Evolutionary conservation across 1,140 invertebrate species (phyloP).

Genomic region (Mactra quadrangularis): DNA sequence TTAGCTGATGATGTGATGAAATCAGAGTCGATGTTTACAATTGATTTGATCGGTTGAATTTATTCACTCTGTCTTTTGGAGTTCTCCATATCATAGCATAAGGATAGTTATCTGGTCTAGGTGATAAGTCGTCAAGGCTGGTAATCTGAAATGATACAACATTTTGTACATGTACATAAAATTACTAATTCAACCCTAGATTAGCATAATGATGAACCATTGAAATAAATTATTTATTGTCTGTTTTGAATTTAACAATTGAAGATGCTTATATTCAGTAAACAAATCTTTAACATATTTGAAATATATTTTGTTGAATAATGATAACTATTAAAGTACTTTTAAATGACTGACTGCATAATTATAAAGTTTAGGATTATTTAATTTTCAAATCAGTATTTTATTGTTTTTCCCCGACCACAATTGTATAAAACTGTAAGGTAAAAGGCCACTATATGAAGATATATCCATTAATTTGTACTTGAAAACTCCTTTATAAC

Average conservation of each 20-base stretch:
- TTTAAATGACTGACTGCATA: too few relatives aligned
- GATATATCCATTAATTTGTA: too few relatives aligned
- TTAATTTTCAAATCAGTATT: too few relatives aligned
- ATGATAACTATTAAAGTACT: neutral
- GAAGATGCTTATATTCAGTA: neutral
- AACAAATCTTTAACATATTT: neutral
- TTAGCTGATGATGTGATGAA: too few relatives aligned
- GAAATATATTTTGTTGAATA: neutral
- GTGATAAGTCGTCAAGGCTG: constrained; percentile 12
- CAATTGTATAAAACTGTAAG: too few relatives aligned
- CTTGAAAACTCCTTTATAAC: too few relatives aligned
- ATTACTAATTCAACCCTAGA: neutral
- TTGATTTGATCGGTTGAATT: neutral
- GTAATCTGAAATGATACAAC: constrained; percentile 41
- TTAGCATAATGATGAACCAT: neutral
- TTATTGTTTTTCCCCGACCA: too few relatives aligned
- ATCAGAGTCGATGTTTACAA: too few relatives aligned
- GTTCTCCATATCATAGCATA: constrained; percentile 43
- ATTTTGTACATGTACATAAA: neutral
- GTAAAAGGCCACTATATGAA: too few relatives aligned
- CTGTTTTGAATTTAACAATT: neutral
- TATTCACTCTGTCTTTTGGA: neutral
- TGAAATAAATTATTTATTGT: neutral
- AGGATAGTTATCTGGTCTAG: constrained; percentile 30
- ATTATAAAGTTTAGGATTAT: too few relatives aligned